Evolutionary conservation across 1,140 invertebrate species (phyloP).

Genomic region (Ceratina australensis): DNA sequence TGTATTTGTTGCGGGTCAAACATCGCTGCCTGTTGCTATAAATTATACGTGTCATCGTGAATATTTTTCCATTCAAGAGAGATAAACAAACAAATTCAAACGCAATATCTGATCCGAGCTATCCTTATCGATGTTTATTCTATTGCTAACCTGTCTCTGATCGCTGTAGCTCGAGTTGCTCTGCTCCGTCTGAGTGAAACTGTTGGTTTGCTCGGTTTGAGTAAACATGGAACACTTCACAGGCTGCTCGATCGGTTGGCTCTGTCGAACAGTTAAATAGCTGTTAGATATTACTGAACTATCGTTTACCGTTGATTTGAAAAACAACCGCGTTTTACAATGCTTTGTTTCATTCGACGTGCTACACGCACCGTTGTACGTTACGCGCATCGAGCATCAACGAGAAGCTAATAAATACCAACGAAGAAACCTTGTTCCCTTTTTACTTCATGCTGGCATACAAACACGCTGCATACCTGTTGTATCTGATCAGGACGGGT

Average conservation of each 20-base stretch:
- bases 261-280: conserved; percentile 57
- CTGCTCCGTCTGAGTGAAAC: conserved; percentile 78
- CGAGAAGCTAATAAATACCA: conserved; percentile 5
- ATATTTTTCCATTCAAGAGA: not conserved
- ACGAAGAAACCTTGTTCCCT: conserved; percentile 11
- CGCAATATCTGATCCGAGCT: not conserved
- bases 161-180: conserved; percentile 71
- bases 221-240: conserved; percentile 78
- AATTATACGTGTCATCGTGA: conserved; percentile 17
- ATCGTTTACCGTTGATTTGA: conserved; percentile 2
- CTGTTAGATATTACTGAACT: conserved; percentile 40
- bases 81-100: not conserved
- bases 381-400: conserved; percentile 10
- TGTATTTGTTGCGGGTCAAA: conserved; percentile 79
- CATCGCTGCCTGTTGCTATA: conserved; percentile 72
- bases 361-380: conserved; percentile 44
- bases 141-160: conserved; percentile 69
- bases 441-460: conserved; percentile 22
- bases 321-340: conserved; percentile 19
- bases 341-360: conserved; percentile 41
- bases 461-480: conserved; percentile 70
- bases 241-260: conserved; percentile 68
- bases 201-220: conserved; percentile 76
- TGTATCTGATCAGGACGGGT: conserved; percentile 75
- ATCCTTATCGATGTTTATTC: not conserved